phyloP scores from a whole-genome alignment of 2,888 invertebrate genomes.

The Ligdia adustata region DNA sequence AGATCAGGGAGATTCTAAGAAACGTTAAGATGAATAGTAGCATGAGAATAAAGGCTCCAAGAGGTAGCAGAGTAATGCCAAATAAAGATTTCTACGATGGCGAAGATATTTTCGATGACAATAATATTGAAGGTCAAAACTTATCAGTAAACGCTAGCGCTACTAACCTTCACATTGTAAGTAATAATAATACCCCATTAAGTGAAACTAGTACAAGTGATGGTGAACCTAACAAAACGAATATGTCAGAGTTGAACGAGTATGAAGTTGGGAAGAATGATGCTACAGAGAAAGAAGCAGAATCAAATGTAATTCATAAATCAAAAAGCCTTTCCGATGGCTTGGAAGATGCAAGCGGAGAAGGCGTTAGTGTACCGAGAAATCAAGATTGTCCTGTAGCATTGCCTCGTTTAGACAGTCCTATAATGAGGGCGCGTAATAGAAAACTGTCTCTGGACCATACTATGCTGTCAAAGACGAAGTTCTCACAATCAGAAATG shows the following conservation, averaged over 20 bases:
- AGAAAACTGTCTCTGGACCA: conserved; percentile 74
- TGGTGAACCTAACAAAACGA: too few species aligned
- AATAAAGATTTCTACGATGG: conserved; percentile 65
- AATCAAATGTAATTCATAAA: conserved; percentile 30
- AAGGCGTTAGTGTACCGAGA: conserved; percentile 27
- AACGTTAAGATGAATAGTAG: conserved; percentile 77
- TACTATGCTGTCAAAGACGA: conserved; percentile 60
- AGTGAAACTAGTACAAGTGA: conserved; percentile 28
- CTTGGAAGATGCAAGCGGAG: conserved; percentile 32
- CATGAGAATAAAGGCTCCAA: conserved; percentile 68
- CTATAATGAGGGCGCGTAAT: conserved; percentile 45
- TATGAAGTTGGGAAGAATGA: too few species aligned
- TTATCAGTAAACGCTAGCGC: conserved; percentile 50
- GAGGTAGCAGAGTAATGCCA: conserved; percentile 67
- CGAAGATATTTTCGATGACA: conserved; percentile 56
- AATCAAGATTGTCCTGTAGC: conserved; percentile 16
- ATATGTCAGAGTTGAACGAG: too few species aligned
- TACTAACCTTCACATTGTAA: conserved; percentile 54
- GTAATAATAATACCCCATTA: conserved; percentile 23
- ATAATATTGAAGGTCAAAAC: conserved; percentile 30
- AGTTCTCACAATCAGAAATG: conserved; percentile 71
- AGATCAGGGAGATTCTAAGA: conserved; percentile 72
- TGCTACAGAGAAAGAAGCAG: conserved; percentile 21
- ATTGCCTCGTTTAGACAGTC: conserved; percentile 31
- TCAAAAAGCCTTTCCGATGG: conserved; percentile 43